Base-by-base conservation (phyloP, 2,797 vertebrate species). In the Labroides dimidiatus region DNA sequence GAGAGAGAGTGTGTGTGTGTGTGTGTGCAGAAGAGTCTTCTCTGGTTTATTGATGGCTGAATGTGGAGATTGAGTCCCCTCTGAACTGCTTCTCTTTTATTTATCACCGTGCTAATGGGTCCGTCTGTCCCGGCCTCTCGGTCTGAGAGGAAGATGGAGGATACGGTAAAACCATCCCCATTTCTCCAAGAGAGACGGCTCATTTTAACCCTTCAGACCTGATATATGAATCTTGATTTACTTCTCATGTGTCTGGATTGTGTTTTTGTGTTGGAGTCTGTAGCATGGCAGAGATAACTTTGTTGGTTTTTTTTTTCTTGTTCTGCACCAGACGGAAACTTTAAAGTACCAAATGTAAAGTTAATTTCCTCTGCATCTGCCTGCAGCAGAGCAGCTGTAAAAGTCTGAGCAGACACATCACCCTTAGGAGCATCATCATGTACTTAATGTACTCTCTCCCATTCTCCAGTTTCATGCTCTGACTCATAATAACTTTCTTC, bases 351-450 rank as follows among this genome's bases (percentile, higher is more conserved):
- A 23, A 44, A 64, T 54, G 45, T 64, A 19, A 66, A 52, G 45
- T 69, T 49, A 56, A 65, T 76, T 62, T 76, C 60, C 43, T 77
- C 36, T 57, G 54, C 30, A 15, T 60, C 30, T 48, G 39, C 11
- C 33, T 20, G 45, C 56, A 57, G 19, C 37, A 19, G 48, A 21
- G 12, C 2, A 16, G 53, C 58, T 47, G 42, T 48, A 24, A 52
- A 50, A 58, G 59, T 15, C 36, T 69, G 36, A 65, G n/a, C 67
- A 50, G 70, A 36, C 48, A 8, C 21, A 0, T 33, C 3, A 33
- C 69, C 66, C 63, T 3, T 52, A 64, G 70, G 49, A 69, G 49
- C 44, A 21, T 52, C 51, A 45, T 73, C 39, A 81, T n/a, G 17
- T 43, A 20, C 57, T 58, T 64, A 42, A 72, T 69, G 69, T 52